Conservation (phyloP, 2,113 vertebrate genomes). For the Ailurus styani region DNA sequence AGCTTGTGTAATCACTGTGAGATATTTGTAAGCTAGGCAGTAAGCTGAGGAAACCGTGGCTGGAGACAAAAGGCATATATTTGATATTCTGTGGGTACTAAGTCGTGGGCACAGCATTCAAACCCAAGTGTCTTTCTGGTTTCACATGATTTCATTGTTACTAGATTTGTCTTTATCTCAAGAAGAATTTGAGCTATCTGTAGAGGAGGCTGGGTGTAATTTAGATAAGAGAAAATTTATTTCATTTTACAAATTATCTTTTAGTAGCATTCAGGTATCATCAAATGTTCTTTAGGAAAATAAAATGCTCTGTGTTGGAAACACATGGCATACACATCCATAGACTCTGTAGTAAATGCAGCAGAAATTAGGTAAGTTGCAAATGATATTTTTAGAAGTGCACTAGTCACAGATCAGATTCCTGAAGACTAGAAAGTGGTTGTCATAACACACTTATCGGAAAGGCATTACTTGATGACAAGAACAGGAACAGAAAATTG, state of each 20-base stretch:
- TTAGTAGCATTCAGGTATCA: background rate
- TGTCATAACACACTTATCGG: constrained; percentile 61
- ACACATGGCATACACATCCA: background rate
- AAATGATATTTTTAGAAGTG: constrained; percentile 53
- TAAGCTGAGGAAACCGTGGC: background rate
- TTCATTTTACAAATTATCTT: background rate
- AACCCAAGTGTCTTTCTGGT: background rate
- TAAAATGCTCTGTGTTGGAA: background rate
- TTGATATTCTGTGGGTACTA: background rate
- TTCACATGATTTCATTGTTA: background rate
- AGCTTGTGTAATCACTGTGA: background rate
- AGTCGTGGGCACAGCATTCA: background rate
- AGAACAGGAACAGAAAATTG: constrained; percentile 54
- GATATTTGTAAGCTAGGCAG: background rate
- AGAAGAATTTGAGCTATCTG: background rate
- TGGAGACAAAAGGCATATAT: background rate
- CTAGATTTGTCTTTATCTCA: background rate
- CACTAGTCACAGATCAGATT: constrained; percentile 34
- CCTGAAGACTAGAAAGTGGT: constrained; percentile 27
- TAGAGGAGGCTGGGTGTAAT: background rate
- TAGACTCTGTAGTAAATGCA: background rate
- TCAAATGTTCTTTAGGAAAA: background rate
- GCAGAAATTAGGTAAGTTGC: background rate
- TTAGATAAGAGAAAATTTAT: background rate
- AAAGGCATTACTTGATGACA: constrained; percentile 55